Base-by-base conservation (phyloP, 1,140 invertebrate genomes). In the Drosophila truncata region DNA sequence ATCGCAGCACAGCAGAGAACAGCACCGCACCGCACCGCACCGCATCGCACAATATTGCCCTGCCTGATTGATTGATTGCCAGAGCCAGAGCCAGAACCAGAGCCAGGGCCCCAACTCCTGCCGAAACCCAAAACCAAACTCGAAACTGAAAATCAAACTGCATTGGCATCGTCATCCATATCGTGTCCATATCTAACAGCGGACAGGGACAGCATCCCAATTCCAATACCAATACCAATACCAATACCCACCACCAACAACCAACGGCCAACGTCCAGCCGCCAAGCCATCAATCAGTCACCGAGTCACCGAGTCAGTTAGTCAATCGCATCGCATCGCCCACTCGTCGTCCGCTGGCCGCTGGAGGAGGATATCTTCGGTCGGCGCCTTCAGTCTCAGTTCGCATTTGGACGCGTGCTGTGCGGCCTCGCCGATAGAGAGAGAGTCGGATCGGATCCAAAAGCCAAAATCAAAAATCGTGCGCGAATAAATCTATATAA, bases 351-450 rank as follows among this genome's bases (percentile, higher is more conserved):
- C 35, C 29, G 37, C 64, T 70, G 25, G 46, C 23, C 54, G 67
- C 82, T 66, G 64, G 66, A 74, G 72, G 85, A 87, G 84, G 84
- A 87, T 87, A 87, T 88, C 84, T 88, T 88, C 72, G 71, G 80
- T 74, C 84, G 83, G 77, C 73, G 67, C 74, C 74, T 87, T 90
- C 70, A 87, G 83, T 86, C 82, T 87, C 85, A 87, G 85, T 87
- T 87, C 76, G 85, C 80, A 88, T 87, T 87, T 90, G 80, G 81
- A 87, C 85, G 84, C 83, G 83, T 86, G 82, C 82, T 87, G 62
- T 87, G 75, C 85, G 80, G 84, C 70, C 66, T 81, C 73, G 78
- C 60, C 73, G 82, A 84, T 58, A 80, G 78, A 78, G 65, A 78
- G 60, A 79, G 47, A 76, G 54, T 70, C 75, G 69, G 54, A 70